phyloP scores from a whole-genome alignment of 2,113 vertebrate genomes.

The Theropithecus gelada region DNA sequence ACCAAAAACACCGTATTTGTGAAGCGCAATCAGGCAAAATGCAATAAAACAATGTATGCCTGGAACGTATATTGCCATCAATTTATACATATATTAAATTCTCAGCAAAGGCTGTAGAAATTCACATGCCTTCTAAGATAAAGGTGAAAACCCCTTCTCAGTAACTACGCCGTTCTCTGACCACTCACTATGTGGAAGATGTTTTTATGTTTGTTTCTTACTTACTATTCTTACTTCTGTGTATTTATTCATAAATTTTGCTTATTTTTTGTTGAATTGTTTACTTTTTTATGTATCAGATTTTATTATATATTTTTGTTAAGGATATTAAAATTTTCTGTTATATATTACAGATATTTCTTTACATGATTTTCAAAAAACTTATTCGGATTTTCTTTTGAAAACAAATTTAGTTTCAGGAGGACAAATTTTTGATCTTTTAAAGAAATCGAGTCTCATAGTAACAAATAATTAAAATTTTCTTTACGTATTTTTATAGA shows the following conservation, averaged over 20 bases:
- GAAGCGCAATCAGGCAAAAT: neutral
- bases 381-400: neutral
- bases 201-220: neutral
- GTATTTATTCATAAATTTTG: neutral
- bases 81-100: neutral
- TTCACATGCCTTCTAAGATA: neutral
- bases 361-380: neutral
- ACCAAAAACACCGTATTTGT: too few species aligned
- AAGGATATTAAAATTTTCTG: neutral
- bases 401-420: neutral
- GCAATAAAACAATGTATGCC: neutral
- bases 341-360: neutral
- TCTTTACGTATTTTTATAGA: neutral
- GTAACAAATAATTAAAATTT: neutral
- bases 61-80: too few species aligned
- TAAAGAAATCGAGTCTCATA: neutral
- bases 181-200: rapidly evolving
- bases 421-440: neutral
- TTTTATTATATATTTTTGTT: neutral
- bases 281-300: neutral
- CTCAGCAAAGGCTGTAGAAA: neutral
- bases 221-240: neutral
- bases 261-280: neutral
- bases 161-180: neutral
- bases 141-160: neutral